phyloP scores from a whole-genome alignment of 2,113 vertebrate genomes.

The Myiagra hebetior region DNA sequence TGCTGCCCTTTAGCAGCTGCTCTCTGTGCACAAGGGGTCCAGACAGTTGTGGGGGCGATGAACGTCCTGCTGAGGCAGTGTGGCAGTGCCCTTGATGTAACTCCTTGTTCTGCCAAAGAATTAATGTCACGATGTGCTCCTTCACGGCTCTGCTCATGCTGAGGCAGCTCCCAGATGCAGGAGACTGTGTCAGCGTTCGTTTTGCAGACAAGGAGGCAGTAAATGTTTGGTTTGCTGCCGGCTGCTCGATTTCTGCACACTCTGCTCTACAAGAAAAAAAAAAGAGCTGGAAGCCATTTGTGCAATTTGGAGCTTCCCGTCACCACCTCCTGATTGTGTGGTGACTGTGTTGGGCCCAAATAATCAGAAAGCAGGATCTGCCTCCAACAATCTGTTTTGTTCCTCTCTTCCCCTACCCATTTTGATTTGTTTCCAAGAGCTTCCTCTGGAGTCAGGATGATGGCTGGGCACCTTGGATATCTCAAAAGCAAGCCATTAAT shows the following conservation, averaged over 20 bases:
- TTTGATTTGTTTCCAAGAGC: slow-evolving; percentile 15
- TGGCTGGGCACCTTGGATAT: neutral
- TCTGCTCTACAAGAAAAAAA: neutral
- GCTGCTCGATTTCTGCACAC: neutral
- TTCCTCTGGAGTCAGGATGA: neutral
- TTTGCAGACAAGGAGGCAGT: neutral
- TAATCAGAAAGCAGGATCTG: neutral
- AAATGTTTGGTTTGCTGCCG: neutral
- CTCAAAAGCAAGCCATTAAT: neutral
- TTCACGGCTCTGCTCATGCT: neutral
- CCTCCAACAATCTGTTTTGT: slow-evolving; percentile 11
- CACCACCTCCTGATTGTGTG: neutral
- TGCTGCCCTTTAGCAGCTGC: neutral
- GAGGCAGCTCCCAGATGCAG: neutral
- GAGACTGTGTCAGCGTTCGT: neutral
- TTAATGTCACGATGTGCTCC: neutral
- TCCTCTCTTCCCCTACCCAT: neutral
- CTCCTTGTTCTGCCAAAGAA: neutral
- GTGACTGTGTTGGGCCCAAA: neutral
- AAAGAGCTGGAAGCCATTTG: neutral
- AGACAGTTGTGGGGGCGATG: neutral
- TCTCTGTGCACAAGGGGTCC: neutral
- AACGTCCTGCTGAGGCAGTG: neutral
- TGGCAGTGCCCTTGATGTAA: neutral
- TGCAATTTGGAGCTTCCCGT: neutral